Evolutionary conservation across 2,888 invertebrate genomes (phyloP).

Genomic region (Ochropleura plecta): DNA sequence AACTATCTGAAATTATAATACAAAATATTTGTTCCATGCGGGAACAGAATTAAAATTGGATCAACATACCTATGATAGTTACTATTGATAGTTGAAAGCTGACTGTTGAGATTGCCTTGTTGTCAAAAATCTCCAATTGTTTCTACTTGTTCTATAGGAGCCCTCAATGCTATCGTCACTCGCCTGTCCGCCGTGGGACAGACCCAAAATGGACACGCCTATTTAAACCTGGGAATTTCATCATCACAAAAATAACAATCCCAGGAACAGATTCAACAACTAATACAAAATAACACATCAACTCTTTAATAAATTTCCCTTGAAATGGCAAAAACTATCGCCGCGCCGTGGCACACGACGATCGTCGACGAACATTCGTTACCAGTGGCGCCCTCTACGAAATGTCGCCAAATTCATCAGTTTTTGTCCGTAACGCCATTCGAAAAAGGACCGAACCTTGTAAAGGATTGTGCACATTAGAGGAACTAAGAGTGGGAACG

Average conservation of each 20-base stretch:
- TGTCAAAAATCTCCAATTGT: not conserved
- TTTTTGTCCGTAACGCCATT: constrained; percentile 57
- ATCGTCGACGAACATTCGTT: constrained; percentile 58
- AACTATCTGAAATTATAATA: too few relatives aligned
- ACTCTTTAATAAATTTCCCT: constrained; percentile 55
- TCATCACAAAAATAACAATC: constrained; percentile 27
- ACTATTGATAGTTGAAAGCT: not conserved
- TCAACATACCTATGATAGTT: too few relatives aligned
- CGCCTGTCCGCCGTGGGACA: not conserved
- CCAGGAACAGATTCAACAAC: constrained; percentile 41
- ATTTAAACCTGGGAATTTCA: not conserved
- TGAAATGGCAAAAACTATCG: constrained; percentile 46
- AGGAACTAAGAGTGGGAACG: not conserved
- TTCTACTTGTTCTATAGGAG: too few relatives aligned
- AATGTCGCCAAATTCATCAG: constrained; percentile 62
- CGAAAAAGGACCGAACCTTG: constrained; percentile 18
- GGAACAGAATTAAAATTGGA: too few relatives aligned
- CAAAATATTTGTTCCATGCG: too few relatives aligned
- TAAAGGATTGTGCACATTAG: constrained; percentile 42
- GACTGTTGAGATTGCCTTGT: not conserved
- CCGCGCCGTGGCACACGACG: constrained; percentile 55
- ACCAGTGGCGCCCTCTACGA: constrained; percentile 60
- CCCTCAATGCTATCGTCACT: not conserved
- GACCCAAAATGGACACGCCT: not conserved
- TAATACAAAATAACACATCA: constrained; percentile 62